Conservation (phyloP, 2,888 invertebrate species). For the Rhaphigaster nebulosa region DNA sequence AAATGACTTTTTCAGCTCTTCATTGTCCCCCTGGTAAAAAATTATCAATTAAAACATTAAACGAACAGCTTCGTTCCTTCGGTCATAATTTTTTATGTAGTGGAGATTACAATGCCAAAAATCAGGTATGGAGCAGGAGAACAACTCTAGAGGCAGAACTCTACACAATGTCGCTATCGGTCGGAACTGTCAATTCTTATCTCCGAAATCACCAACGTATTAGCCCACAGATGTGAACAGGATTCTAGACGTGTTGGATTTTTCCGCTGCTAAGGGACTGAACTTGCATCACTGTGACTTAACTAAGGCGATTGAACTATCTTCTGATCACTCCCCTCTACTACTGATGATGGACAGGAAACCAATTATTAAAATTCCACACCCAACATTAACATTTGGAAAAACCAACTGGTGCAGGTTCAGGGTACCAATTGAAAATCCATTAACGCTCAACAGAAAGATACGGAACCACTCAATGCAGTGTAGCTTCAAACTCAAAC, state of each 20-base stretch:
- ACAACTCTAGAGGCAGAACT: not conserved
- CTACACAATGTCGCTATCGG: not conserved
- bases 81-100: not conserved
- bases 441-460: no score
- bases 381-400: no score
- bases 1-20: not conserved
- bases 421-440: no score
- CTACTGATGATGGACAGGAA: no score
- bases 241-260: not conserved
- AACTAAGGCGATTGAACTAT: no score
- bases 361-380: no score
- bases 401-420: no score
- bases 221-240: not conserved
- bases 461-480: no score
- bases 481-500: no score
- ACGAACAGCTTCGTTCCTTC: not conserved
- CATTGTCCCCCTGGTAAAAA: not conserved
- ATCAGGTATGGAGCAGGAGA: not conserved
- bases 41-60: not conserved
- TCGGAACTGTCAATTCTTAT: not conserved
- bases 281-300: no score
- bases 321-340: no score
- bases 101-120: not conserved
- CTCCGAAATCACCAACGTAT: not conserved
- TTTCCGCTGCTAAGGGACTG: no score